phyloP scores from a whole-genome alignment of 92 coral and sea anemone species.

The Bergia puertoricense region DNA sequence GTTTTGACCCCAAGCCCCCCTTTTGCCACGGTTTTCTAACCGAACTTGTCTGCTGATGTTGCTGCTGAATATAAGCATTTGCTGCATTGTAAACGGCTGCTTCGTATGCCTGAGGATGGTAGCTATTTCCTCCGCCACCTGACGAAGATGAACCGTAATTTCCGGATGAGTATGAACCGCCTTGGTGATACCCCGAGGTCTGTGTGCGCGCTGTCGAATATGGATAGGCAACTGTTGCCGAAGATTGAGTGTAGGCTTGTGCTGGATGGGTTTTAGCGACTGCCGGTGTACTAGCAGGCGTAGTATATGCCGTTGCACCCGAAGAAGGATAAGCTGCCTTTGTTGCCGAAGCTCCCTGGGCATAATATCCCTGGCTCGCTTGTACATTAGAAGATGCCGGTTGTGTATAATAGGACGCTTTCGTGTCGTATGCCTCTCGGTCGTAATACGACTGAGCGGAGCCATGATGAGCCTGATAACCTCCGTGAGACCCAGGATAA shows the following conservation, averaged over 20 bases:
- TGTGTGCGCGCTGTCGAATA: constrained; percentile 88
- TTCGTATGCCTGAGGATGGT: constrained; percentile 96
- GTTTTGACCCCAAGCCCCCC: constrained; percentile 57
- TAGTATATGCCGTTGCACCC: constrained; percentile 78
- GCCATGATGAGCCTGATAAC: constrained; percentile 83
- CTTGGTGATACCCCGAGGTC: constrained; percentile 79
- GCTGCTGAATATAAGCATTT: constrained; percentile 94
- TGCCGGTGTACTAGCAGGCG: constrained; percentile 83
- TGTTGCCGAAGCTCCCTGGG: constrained; percentile 81
- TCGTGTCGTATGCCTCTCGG: constrained; percentile 86
- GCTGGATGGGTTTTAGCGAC: constrained; percentile 82
- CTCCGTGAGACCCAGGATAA: constrained; percentile 78
- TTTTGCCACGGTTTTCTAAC: constrained; percentile 88
- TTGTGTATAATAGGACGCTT: constrained; percentile 82
- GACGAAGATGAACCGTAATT: constrained; percentile 80
- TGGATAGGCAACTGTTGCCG: constrained; percentile 93
- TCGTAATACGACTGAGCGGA: constrained; percentile 86
- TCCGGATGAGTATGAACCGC: constrained; percentile 79
- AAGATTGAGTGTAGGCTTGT: constrained; percentile 77
- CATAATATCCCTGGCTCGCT: constrained; percentile 89
- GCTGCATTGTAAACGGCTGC: constrained; percentile 99
- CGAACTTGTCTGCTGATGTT: constrained; percentile 77
- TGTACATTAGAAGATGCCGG: constrained; percentile 85
- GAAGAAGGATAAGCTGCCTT: constrained; percentile 86
- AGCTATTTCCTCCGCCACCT: constrained; percentile 61